These are phyloP conservation scores for Mellivora capensis DNA, from an alignment of 2,113 vertebrate genomes.

Conservation along the genomic window DNA sequence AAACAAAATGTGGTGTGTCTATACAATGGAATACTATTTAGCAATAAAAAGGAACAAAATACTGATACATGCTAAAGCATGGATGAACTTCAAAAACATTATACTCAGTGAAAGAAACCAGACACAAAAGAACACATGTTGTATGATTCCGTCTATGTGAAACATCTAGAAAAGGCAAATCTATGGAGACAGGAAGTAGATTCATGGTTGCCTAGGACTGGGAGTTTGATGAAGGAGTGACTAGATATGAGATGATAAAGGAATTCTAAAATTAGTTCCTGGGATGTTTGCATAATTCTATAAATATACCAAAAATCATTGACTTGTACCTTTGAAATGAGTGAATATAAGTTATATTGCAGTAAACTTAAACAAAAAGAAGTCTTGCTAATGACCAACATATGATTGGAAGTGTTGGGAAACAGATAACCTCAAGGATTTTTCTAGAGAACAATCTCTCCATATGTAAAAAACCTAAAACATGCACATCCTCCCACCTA, in stretches of 20 bases:
- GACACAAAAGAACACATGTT: background rate
- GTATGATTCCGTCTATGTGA: background rate
- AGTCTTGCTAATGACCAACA: background rate
- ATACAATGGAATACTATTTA: background rate
- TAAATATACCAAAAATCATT: background rate
- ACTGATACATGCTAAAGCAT: background rate
- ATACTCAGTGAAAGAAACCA: background rate
- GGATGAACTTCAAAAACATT: background rate
- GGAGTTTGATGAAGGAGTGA: background rate
- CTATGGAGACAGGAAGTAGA: background rate
- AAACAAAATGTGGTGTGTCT: background rate
- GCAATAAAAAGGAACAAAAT: background rate
- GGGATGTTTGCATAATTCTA: background rate
- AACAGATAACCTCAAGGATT: background rate
- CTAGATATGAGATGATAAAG: background rate
- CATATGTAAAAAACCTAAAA: background rate
- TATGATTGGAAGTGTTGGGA: background rate
- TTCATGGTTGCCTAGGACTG: background rate
- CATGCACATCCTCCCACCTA: background rate
- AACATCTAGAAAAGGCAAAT: background rate
- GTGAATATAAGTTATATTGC: background rate
- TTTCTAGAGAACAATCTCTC: background rate
- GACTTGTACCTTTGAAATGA: background rate
- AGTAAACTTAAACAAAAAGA: background rate
- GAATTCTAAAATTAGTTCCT: background rate